phyloP scores from a whole-genome alignment of 2,888 invertebrate species.

The Spicauda simplicius region DNA sequence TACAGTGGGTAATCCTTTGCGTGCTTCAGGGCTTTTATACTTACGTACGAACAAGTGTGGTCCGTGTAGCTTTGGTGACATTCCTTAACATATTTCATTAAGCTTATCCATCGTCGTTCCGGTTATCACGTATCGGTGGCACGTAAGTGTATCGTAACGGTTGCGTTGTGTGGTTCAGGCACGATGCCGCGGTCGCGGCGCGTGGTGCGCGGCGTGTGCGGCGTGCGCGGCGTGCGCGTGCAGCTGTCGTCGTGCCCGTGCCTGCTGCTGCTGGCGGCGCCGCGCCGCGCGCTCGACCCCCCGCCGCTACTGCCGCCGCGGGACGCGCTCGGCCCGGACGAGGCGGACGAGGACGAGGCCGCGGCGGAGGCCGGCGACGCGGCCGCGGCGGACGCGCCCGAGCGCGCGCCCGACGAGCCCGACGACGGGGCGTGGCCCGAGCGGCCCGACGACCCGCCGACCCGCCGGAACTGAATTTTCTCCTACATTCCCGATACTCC shows the following conservation, averaged over 20 bases:
- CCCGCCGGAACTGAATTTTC: background rate
- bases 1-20: no score
- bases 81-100: no score
- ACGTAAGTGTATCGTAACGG: no score
- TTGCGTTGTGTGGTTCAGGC: conserved; percentile 26
- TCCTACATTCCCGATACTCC: no score
- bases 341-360: background rate
- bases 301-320: conserved; percentile 19
- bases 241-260: conserved; percentile 41
- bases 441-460: background rate
- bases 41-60: no score
- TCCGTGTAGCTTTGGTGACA: no score
- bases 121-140: no score
- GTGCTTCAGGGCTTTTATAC: no score
- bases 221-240: conserved; percentile 46
- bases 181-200: conserved; percentile 48
- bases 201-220: conserved; percentile 45
- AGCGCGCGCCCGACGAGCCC: background rate
- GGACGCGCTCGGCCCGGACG: conserved; percentile 42
- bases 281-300: conserved; percentile 18
- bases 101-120: no score
- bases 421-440: conserved; percentile 4
- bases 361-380: background rate
- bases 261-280: conserved; percentile 22
- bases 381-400: conserved; percentile 16